These are phyloP conservation scores for Melangyna quadrimaculata DNA, from an alignment of 2,888 invertebrate genomes.

Conservation along the genomic window DNA sequence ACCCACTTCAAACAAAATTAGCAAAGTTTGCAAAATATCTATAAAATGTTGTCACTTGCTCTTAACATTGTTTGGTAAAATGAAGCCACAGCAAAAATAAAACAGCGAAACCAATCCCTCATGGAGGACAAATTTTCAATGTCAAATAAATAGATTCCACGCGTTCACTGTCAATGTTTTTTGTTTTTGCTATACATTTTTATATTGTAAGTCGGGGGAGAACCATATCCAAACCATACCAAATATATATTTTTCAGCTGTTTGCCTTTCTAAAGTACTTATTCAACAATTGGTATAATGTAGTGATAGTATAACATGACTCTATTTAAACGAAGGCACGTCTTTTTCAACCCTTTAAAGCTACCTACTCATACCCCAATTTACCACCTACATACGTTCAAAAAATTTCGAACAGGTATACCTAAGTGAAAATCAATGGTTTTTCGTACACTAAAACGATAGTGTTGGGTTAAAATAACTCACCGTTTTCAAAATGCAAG, in stretches of 20 bases:
- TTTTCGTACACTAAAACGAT: background rate
- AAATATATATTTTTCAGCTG: background rate
- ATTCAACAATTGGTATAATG: conserved; percentile 9
- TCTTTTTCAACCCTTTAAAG: conserved; percentile 10
- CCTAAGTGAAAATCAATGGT: conserved; percentile 5
- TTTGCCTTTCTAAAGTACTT: background rate
- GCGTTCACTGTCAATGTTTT: conserved; percentile 19
- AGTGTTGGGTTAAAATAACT: background rate
- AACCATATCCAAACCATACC: background rate
- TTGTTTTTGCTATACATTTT: background rate
- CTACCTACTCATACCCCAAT: too few species aligned
- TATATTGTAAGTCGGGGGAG: background rate
- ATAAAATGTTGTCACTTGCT: background rate
- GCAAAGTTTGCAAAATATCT: conserved; percentile 6
- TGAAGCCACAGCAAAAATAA: background rate
- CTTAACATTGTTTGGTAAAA: conserved; percentile 1
- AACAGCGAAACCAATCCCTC: conserved; percentile 23
- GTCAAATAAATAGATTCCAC: conserved; percentile 48
- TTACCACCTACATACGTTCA: background rate
- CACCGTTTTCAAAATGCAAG: conserved; percentile 46
- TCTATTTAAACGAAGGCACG: background rate
- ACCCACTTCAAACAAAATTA: background rate
- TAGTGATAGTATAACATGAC: background rate
- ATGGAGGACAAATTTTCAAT: conserved; percentile 58
- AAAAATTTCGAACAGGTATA: background rate